Base-by-base conservation (phyloP, 2,113 vertebrate genomes). In the Chascanopsetta lugubris region DNA sequence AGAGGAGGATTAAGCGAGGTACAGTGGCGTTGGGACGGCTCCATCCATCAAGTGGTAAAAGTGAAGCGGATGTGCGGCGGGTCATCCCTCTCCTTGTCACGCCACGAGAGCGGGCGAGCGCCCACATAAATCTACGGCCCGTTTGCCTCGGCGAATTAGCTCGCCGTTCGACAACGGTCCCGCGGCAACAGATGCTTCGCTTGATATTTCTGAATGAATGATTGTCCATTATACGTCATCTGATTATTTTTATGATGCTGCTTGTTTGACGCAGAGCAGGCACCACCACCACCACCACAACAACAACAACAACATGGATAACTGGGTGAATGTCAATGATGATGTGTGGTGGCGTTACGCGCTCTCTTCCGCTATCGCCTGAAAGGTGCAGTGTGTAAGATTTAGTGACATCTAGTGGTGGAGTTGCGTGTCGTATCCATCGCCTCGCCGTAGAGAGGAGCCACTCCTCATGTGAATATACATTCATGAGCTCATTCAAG, bases 1-100 rank as follows among this genome's bases (percentile, higher is more conserved):
- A 72, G 20, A 60, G 22, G 83, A 88, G 76, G 82, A 88, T 91
- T 85, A 81, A 91, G 30, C 54, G 72, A 79, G 64, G 77, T 88
- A 87, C 81, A 91, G 43, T 76, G 79, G 79, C 40, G n/a, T 45
- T 25, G 77, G 58, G 79, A 93, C 55, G 79, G 84, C 74, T 82
- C 74, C 66, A 91, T 92, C 81, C 61, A 90, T 92, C 90, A 94
- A 83, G 45, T 51, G 61, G 61, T 80, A 88, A 93, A 92, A 86
- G 70, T 81, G 80, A 88, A 86, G 57, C 75, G 40, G 42, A 85
- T 89, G 91, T 48, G 79, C 74, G 43, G 69, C 46, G 85, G 88
- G 69, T 69, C 0, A 88, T 91, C 90, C 85, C 83, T 93, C 87
- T 91, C 27, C 67, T 85, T 92, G 76, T 89, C 85, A 88, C 60